Conservation (phyloP, 2,113 vertebrate genomes). For the Dromiciops gliroides region DNA sequence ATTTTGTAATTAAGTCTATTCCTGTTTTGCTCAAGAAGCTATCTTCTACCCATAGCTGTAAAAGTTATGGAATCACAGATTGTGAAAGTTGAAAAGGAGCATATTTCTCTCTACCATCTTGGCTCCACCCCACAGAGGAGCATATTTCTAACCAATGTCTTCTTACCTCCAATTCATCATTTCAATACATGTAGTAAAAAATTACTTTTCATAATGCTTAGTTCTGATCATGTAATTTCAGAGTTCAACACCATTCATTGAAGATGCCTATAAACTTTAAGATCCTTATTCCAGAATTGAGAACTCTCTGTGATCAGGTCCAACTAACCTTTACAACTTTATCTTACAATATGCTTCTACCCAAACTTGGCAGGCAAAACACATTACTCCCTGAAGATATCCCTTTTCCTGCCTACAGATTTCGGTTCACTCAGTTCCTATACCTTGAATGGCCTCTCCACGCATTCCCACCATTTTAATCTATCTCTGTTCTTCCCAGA, state of each 20-base stretch:
- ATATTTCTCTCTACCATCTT: no score
- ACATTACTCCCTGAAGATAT: background rate
- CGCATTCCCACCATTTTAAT: background rate
- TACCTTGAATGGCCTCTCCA: background rate
- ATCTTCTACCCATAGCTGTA: background rate
- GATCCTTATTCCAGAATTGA: background rate
- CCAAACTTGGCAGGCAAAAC: background rate
- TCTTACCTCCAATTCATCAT: background rate
- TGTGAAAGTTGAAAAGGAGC: background rate
- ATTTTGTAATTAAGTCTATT: no score
- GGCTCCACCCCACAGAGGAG: no score
- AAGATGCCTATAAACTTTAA: background rate
- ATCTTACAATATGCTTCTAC: background rate
- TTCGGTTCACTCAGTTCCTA: background rate
- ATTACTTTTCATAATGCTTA: background rate
- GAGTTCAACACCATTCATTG: background rate
- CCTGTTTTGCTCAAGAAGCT: no score
- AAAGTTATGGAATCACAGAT: background rate
- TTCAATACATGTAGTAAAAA: background rate
- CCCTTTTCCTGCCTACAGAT: background rate
- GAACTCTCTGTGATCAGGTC: background rate
- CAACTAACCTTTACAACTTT: background rate
- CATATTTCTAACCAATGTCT: background rate
- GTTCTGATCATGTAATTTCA: background rate
- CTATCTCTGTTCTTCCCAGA: background rate